phyloP scores from a whole-genome alignment of 2,113 vertebrate genomes.

The Plecotus auritus region DNA sequence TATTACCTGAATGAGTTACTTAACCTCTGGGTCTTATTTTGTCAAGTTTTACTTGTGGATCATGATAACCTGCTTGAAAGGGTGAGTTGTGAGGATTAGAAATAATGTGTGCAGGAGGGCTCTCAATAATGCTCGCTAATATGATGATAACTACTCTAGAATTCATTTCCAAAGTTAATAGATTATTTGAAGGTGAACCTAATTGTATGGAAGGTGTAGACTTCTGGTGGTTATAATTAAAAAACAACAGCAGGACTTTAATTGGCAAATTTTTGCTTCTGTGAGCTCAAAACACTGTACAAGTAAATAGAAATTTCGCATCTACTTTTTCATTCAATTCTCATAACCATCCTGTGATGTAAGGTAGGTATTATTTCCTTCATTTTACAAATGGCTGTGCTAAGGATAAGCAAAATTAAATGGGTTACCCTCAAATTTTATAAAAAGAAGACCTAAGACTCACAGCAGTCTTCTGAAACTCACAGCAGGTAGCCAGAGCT shows the following conservation, averaged over 20 bases:
- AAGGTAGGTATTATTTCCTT: neutral
- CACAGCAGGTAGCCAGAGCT: neutral
- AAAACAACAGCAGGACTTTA: neutral
- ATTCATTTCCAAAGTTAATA: conserved; percentile 32
- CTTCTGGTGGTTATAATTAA: neutral
- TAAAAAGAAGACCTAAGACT: neutral
- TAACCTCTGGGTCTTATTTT: neutral
- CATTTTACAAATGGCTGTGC: neutral
- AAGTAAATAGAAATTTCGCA: neutral
- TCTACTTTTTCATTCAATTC: neutral
- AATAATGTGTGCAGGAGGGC: neutral
- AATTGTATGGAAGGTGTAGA: neutral
- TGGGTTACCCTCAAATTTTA: neutral
- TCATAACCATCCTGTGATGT: neutral
- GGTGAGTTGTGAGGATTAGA: neutral
- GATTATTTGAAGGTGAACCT: neutral
- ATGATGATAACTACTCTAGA: neutral
- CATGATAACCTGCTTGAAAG: neutral
- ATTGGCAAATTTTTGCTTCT: neutral
- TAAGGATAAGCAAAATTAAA: neutral
- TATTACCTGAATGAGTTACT: neutral
- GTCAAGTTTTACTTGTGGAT: neutral
- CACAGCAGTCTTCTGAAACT: neutral
- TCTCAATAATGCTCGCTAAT: neutral
- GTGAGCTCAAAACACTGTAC: neutral